Evolutionary conservation across 53 echinoderm and acorn worm species (phyloP).

Genomic region (Hippasteria phrygiana): DNA sequence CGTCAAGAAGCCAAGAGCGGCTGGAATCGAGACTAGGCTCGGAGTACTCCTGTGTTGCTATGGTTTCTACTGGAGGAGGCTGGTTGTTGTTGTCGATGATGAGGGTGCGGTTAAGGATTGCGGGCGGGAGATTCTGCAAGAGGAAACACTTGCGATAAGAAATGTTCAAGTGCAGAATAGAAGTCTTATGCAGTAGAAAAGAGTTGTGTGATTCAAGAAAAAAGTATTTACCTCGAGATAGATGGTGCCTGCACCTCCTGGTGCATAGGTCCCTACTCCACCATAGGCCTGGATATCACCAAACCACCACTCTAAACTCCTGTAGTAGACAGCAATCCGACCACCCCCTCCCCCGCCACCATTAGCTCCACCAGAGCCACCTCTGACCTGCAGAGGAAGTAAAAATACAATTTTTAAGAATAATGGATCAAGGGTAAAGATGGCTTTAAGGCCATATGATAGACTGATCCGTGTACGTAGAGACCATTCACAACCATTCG

Average conservation of each 20-base stretch:
- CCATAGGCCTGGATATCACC: slow-evolving; percentile 80
- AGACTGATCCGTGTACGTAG: no score
- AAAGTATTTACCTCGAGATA: slow-evolving; percentile 71
- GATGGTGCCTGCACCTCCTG: slow-evolving; percentile 86
- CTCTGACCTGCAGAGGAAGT: slow-evolving; percentile 66
- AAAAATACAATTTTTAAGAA: neutral
- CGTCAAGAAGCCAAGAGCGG: slow-evolving; percentile 76
- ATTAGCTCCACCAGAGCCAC: slow-evolving; percentile 72
- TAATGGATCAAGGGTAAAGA: no score
- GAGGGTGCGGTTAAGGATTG: slow-evolving; percentile 75
- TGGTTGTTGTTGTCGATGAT: slow-evolving; percentile 75
- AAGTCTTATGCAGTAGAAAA: no score
- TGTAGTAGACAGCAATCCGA: slow-evolving; percentile 84
- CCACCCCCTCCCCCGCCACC: slow-evolving; percentile 88
- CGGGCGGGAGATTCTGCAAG: slow-evolving; percentile 63
- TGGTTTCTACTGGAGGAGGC: slow-evolving; percentile 68
- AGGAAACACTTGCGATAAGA: neutral
- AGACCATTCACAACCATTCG: no score
- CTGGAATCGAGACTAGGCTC: slow-evolving; percentile 61
- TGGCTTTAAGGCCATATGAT: no score
- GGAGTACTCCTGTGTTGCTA: slow-evolving; percentile 35
- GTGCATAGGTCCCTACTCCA: slow-evolving; percentile 70
- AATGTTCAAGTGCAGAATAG: no score
- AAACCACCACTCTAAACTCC: slow-evolving; percentile 83
- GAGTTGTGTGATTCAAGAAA: no score